Evolutionary conservation across 30 jellyfish, hydroid and myxozoan genomes (phyloP).

Genomic region (Sanderia malayensis): DNA sequence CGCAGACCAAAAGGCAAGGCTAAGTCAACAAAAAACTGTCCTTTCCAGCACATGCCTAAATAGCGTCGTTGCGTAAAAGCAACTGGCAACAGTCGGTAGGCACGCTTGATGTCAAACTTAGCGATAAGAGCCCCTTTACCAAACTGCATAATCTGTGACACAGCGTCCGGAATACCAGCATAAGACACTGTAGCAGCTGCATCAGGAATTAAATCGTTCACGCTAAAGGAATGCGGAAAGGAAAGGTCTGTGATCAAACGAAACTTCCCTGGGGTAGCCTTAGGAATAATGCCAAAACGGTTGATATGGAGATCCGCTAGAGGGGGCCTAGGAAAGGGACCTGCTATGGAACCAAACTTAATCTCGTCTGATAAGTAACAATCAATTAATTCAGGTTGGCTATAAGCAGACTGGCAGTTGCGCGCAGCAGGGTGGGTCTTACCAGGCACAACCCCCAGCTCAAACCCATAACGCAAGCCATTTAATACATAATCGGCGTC

Average conservation of each 20-base stretch:
- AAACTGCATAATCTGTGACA: background rate
- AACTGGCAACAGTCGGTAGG: constrained; percentile 34
- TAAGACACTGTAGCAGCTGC: constrained; percentile 8
- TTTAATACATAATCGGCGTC: background rate
- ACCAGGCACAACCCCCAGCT: background rate
- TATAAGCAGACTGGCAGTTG: constrained; percentile 37
- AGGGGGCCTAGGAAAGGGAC: no score
- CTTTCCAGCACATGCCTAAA: constrained; percentile 65
- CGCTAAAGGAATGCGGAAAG: constrained; percentile 28
- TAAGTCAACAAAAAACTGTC: constrained; percentile 44
- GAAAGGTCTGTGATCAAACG: no score
- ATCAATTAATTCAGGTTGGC: constrained; percentile 30
- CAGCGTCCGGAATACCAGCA: background rate
- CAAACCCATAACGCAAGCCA: background rate
- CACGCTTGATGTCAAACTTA: constrained; percentile 23
- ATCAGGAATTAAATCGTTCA: constrained; percentile 37
- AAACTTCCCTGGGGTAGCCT: no score
- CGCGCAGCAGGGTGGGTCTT: no score
- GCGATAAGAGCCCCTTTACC: background rate
- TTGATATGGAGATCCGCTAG: no score
- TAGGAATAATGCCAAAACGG: no score
- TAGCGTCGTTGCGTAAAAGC: constrained; percentile 9
- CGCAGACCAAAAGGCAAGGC: constrained; percentile 83
- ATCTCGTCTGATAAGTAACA: constrained; percentile 40
- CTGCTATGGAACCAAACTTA: no score